Evolutionary conservation across 2,113 vertebrate species (phyloP), one percentile per base, ranked within the genome.

Genomic region (Panthera uncia): DNA sequence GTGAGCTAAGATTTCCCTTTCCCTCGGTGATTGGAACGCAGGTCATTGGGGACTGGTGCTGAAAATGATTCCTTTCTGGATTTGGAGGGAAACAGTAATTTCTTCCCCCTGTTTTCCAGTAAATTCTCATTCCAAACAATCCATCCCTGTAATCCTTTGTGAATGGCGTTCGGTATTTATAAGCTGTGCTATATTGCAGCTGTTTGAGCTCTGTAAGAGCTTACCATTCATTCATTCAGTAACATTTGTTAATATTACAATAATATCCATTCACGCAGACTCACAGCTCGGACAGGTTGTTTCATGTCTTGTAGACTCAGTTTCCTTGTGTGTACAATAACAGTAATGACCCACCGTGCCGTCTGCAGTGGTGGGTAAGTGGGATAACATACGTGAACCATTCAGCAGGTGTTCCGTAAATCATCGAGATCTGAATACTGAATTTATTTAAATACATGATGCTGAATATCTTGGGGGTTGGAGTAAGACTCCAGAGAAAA

Each of bases 91-190:
- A 86, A 78, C 7, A 81, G 31, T 68, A 36, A 57, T 36, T 31
- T 29, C 27, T 14, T 27, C 4, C 61, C 65, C 7, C 38, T 13
- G 0, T 88, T 95, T 97, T 94, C 73, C 23, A 84, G 69, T 83
- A 86, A 94, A 45, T 57, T 36, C 48, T 96, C 55, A 61, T 61
- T 95, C 48, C 36, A 80, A 63, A 55, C 31, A n/a, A 48, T 19
- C 73, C 21, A 14, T 63, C 71, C 41, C 71, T 73, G 4, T 85
- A 45, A 94, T 94, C 79, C 74, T 68, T 15, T 27, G 12, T 86
- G 94, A 83, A 78, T 57, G 78, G 84, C 85, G 41, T 71, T 86
- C 48, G 50, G 66, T 94, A 63, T 89, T 38, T 91, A 78, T 57
- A 91, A 78, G 33, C 52, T 81, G 33, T 73, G 7, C 88, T 61